Conservation (phyloP, 2,888 invertebrate species). For the Eupithecia centaureata region DNA sequence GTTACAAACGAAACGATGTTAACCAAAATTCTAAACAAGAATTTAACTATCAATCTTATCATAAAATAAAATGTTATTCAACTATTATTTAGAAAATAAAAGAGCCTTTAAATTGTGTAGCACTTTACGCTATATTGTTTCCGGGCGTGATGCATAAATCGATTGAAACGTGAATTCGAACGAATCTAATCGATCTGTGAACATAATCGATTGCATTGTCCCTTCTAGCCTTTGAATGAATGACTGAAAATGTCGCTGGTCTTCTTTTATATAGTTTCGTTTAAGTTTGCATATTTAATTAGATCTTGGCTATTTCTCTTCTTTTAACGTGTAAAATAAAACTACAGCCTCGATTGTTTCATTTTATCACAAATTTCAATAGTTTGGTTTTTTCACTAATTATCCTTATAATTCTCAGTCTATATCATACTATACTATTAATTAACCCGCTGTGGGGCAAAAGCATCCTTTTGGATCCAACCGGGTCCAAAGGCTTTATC, state of each 20-base stretch:
- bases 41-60: too few species aligned
- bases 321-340: background rate
- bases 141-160: constrained; percentile 67
- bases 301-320: background rate
- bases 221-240: constrained; percentile 42
- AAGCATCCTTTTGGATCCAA: background rate
- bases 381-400: background rate
- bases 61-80: background rate
- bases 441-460: background rate
- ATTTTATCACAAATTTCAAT: background rate
- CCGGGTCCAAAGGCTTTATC: too few species aligned
- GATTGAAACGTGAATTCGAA: constrained; percentile 63
- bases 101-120: constrained; percentile 7
- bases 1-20: too few species aligned
- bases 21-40: too few species aligned
- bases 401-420: background rate
- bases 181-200: constrained; percentile 58
- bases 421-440: background rate
- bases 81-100: background rate
- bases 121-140: constrained; percentile 28
- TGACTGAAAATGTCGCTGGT: constrained; percentile 33
- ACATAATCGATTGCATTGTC: constrained; percentile 68
- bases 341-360: background rate
- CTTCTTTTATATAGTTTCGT: constrained; percentile 45
- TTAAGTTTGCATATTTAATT: background rate